phyloP scores from a whole-genome alignment of 2,113 vertebrate species.

The Heptranchias perlo region DNA sequence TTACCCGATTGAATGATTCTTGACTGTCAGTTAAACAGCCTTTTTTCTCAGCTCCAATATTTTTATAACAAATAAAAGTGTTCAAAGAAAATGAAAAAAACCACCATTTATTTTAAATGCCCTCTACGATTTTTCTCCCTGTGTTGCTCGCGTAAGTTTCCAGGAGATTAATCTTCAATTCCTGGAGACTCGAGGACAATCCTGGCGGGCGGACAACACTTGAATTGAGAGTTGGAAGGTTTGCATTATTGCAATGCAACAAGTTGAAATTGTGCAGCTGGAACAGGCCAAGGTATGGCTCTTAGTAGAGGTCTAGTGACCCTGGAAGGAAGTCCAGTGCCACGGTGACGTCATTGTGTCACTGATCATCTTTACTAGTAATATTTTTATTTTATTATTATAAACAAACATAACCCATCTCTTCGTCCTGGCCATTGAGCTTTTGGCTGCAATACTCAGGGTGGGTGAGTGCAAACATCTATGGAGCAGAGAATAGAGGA shows the following conservation, averaged over 20 bases:
- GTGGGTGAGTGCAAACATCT: neutral
- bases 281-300: neutral
- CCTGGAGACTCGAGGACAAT: neutral
- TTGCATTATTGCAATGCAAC: neutral
- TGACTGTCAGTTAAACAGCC: neutral
- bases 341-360: neutral
- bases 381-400: too few species aligned
- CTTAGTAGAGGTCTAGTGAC: neutral
- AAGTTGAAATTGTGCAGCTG: neutral
- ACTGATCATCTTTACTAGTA: neutral
- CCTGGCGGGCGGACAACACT: too few species aligned
- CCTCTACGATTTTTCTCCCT: neutral
- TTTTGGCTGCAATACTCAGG: neutral
- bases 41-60: neutral
- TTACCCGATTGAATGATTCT: neutral
- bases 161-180: neutral
- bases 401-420: too few species aligned
- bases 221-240: neutral
- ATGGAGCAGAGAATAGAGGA: neutral
- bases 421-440: too few species aligned
- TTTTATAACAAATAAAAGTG: neutral
- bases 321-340: neutral
- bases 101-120: neutral
- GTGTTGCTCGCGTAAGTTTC: neutral
- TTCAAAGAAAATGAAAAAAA: neutral